Conservation (phyloP, 1,140 invertebrate species). For the Drosophila burlai region DNA sequence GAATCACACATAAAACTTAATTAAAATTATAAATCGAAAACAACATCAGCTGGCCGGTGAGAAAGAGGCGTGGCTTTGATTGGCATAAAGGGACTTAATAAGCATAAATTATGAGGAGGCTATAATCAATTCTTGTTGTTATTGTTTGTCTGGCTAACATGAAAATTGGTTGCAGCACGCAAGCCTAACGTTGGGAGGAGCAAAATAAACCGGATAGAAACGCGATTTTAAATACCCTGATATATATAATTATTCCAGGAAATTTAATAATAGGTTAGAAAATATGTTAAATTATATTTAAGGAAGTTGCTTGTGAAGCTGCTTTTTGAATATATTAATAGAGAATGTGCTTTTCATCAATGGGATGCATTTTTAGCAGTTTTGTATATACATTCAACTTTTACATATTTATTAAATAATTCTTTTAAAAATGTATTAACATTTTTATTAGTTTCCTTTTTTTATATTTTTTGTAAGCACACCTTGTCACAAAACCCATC, state of each 20-base stretch:
- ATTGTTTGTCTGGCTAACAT: slow-evolving; percentile 45
- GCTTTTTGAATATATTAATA: neutral
- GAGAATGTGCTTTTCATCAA: no score
- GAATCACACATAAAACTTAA: slow-evolving; percentile 31
- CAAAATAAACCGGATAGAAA: neutral
- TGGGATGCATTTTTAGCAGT: neutral
- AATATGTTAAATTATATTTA: neutral
- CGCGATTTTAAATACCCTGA: slow-evolving; percentile 3
- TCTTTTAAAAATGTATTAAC: no score
- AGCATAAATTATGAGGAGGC: slow-evolving; percentile 65
- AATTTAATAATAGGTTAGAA: neutral
- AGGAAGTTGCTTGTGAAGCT: neutral
- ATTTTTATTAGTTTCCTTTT: neutral
- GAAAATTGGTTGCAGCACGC: slow-evolving; percentile 70
- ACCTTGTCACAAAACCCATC: neutral
- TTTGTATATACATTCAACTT: neutral
- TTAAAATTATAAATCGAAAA: slow-evolving; percentile 38
- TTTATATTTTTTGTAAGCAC: no score
- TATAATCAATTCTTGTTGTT: slow-evolving; percentile 68
- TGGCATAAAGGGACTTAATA: slow-evolving; percentile 49
- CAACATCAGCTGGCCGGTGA: slow-evolving; percentile 2
- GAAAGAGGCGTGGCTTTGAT: slow-evolving; percentile 37
- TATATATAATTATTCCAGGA: neutral
- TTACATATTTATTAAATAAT: no score
- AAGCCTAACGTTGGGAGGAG: slow-evolving; percentile 8